Conservation (phyloP, 2,113 vertebrate genomes). For the Chionomys nivalis region DNA sequence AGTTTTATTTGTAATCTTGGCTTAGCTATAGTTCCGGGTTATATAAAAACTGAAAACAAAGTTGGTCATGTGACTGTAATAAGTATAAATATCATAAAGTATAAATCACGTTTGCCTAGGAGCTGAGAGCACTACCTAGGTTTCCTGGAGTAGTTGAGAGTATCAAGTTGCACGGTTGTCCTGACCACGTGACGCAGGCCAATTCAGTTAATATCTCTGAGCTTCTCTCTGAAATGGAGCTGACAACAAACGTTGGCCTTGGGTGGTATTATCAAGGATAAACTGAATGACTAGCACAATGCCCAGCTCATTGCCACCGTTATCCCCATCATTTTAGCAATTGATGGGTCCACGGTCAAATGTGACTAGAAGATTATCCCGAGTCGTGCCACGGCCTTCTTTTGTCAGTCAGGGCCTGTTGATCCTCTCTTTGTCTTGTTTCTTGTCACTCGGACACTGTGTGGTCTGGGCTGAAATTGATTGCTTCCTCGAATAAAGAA, state of each 20-base stretch:
- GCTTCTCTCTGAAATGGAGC: neutral
- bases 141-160: neutral
- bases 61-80: neutral
- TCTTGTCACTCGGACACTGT: neutral
- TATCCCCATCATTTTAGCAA: neutral
- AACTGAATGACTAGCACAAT: neutral
- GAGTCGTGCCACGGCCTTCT: neutral
- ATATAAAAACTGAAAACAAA: neutral
- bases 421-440: neutral
- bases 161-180: neutral
- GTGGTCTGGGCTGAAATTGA: neutral
- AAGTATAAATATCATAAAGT: neutral
- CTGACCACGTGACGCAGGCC: neutral
- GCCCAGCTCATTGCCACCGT: neutral
- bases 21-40: neutral
- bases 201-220: neutral
- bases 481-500: slow-evolving; percentile 53
- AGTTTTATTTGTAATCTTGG: neutral
- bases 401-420: neutral
- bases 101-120: neutral
- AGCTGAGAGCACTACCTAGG: neutral
- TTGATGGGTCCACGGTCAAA: neutral
- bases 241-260: slow-evolving; percentile 16
- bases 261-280: neutral
- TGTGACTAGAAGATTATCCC: neutral